A percentile compares a stretch with the other conserved stretches of the same genome.
These are phyloP conservation scores for Otolemur garnettii DNA, from an alignment of 2,113 vertebrate species.

Conservation along the genomic window DNA sequence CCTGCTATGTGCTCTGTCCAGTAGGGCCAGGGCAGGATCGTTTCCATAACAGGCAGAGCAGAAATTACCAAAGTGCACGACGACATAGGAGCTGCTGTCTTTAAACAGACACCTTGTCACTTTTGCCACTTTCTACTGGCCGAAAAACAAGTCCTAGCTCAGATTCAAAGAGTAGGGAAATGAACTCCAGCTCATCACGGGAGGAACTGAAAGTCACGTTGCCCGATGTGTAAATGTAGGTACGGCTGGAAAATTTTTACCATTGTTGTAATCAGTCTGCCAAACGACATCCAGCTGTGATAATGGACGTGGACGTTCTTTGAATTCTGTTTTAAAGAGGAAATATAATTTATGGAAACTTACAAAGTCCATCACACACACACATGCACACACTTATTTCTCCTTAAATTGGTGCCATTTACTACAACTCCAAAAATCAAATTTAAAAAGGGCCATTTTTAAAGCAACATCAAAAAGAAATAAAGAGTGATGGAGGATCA, in stretches of 20 bases:
- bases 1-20: not conserved
- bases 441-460: not conserved
- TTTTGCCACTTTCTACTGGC: not conserved
- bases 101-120: not conserved
- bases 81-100: not conserved
- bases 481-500: not conserved
- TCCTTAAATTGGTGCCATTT: not conserved
- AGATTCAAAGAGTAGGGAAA: not conserved
- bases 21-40: rapidly evolving
- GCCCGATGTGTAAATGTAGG: not conserved
- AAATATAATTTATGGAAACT: constrained; percentile 10
- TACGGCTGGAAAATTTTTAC: not conserved
- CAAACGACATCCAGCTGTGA: not conserved
- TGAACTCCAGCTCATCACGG: not conserved
- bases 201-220: not conserved
- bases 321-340: constrained; percentile 9
- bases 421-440: not conserved
- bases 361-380: not conserved
- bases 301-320: not conserved
- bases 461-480: constrained; percentile 39
- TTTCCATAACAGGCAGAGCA: not conserved
- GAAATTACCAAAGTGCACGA: not conserved
- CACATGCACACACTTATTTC: not conserved
- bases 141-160: not conserved
- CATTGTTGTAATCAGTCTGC: not conserved